A percentile compares a stretch with the other conserved stretches of the same genome.
Evolutionary conservation across 2,113 vertebrate genomes (phyloP).

Genomic region (Saimiri boliviensis): DNA sequence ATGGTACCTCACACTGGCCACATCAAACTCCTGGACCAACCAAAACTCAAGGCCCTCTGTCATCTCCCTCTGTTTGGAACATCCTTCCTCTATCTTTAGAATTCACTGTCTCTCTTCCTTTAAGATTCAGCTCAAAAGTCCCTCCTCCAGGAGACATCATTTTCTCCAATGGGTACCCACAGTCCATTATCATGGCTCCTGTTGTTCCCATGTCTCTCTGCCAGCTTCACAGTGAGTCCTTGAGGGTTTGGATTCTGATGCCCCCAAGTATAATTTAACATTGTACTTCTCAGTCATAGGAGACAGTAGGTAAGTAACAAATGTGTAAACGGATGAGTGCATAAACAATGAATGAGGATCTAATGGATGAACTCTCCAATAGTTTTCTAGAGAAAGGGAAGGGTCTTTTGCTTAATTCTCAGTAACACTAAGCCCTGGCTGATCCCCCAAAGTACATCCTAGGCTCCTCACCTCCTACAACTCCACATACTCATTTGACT

Average conservation of each 20-base stretch:
- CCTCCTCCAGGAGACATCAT: not conserved
- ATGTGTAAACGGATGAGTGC: not conserved
- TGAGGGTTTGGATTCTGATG: not conserved
- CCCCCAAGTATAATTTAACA: not conserved
- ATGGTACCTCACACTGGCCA: not conserved
- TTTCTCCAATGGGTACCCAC: not conserved
- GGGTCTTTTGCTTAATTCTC: not conserved
- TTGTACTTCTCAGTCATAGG: not conserved
- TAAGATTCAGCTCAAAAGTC: not conserved
- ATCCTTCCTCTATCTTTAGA: constrained; percentile 3
- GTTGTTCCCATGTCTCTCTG: not conserved
- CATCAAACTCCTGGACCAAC: not conserved
- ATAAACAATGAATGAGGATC: not conserved
- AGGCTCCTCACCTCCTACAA: not conserved
- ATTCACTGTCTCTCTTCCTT: not conserved
- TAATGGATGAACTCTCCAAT: not conserved
- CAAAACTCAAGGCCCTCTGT: not conserved
- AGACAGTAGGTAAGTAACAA: not conserved
- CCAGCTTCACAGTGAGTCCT: not conserved
- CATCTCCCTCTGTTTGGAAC: not conserved
- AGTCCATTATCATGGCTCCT: not conserved
- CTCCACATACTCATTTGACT: not conserved
- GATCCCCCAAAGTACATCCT: not conserved
- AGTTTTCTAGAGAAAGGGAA: not conserved
- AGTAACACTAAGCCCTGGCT: not conserved